Evolutionary conservation across 2,113 vertebrate genomes (phyloP).

Genomic region (Oryzias curvinotus): DNA sequence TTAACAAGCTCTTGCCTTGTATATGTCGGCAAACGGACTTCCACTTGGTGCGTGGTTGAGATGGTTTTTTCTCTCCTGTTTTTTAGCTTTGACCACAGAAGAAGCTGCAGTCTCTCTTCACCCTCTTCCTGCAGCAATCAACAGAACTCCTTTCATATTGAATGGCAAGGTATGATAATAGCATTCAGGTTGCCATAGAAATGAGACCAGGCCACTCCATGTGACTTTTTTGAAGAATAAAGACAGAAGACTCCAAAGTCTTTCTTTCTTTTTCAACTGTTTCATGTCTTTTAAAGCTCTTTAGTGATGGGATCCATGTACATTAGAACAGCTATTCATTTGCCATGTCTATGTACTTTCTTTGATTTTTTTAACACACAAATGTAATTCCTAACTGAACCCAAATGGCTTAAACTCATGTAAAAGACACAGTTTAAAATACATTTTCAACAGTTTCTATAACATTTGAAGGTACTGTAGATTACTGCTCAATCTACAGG

Average conservation of each 20-base stretch:
- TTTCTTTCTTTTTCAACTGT: slow-evolving; percentile 18
- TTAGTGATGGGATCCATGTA: too few relatives aligned
- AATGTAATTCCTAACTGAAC: too few relatives aligned
- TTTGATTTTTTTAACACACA: too few relatives aligned
- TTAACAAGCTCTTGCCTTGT: slow-evolving; percentile 8
- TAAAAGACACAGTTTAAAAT: too few relatives aligned
- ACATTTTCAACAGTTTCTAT: too few relatives aligned
- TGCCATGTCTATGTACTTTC: too few relatives aligned
- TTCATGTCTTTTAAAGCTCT: too few relatives aligned
- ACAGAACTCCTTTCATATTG: slow-evolving; percentile 95
- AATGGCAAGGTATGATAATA: slow-evolving; percentile 99
- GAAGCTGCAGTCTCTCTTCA: slow-evolving; percentile 36
- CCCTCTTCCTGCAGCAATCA: slow-evolving; percentile 81
- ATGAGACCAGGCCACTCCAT: slow-evolving; percentile 93
- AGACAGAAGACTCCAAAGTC: slow-evolving; percentile 89
- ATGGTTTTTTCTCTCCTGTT: slow-evolving; percentile 29
- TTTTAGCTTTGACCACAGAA: slow-evolving; percentile 44
- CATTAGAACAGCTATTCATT: too few relatives aligned
- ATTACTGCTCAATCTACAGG: too few relatives aligned
- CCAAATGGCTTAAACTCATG: too few relatives aligned
- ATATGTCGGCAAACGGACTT: slow-evolving; percentile 10
- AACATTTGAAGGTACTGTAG: too few relatives aligned
- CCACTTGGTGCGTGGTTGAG: neutral
- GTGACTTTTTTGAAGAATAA: slow-evolving; percentile 81
- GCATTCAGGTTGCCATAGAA: slow-evolving; percentile 91